Evolutionary conservation across 2,888 invertebrate species (phyloP), one percentile per base, ranked within the genome.

Genomic region (Mystacides longicornis): DNA sequence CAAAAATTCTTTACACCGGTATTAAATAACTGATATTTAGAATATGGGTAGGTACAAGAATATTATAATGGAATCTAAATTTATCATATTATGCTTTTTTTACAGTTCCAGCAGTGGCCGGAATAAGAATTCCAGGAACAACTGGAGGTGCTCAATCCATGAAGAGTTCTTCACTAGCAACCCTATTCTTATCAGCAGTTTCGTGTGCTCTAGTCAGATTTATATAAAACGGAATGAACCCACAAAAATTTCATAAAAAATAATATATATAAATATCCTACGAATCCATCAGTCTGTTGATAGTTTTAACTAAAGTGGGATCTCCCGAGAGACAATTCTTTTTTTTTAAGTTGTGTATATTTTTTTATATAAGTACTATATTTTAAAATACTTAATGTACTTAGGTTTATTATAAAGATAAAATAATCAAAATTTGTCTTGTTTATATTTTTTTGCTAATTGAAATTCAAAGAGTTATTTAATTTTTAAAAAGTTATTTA

Each of bases 361-460:
- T 46, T 46, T 46, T 21, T 4, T 46, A 46, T 16, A 19, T 31
- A 31, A 11, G 14, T 43, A 43, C 19, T 11, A 11, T 16, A 11
- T 21, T 46, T 46, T 21, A 46, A 3, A 9, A 11, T 19, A n/a
- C 9, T 11, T 21, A 46, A 19, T 16, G 51, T 43, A 52, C 51
- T 23, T 37, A 22, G 37, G 23, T 23, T 37, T 46, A 19, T 43
- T 2, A 31, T 21, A 33, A 21, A 51, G 11, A 27, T 27, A 7
- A 27, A 11, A 7, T 27, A 27, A 27, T 27, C 5, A 5, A 27
- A 27, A 27, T 23, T 18, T 52, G 19, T 43, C 7, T 43, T 52
- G 14, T 43, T 43, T 43, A 23, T 43, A 22, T 52, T 43, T 37
- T 23, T 43, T 43, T 37, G 21, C 22, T 20, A 33, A 37, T 51